phyloP scores from a whole-genome alignment of 64 coral and sea anemone genomes.

The Actinia tenebrosa region DNA sequence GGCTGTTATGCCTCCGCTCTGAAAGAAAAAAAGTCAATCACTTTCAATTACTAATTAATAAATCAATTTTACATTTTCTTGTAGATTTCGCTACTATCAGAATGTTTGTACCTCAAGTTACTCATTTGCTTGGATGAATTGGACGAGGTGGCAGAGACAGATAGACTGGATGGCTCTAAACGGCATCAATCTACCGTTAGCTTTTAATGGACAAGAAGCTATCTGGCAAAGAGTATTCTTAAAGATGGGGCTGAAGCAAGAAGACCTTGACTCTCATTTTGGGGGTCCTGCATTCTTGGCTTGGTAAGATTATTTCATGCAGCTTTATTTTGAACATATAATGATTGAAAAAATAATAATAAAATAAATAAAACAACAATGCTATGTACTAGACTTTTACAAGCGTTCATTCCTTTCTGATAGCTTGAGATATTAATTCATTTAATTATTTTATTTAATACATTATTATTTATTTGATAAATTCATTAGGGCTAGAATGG shows the following conservation, averaged over 20 bases:
- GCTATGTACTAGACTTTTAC: too few relatives aligned
- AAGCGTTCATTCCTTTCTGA: too few relatives aligned
- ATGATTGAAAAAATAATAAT: too few relatives aligned
- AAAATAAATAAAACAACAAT: too few relatives aligned
- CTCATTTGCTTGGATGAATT: conserved; percentile 96
- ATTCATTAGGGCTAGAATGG: conserved; percentile 75
- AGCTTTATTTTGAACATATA: background rate
- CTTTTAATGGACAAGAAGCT: conserved; percentile 91
- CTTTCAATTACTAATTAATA: too few relatives aligned
- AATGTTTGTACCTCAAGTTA: conserved; percentile 95
- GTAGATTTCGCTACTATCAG: conserved; percentile 89
- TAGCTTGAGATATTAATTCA: too few relatives aligned
- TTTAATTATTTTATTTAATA: too few relatives aligned
- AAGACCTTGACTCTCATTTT: conserved; percentile 84
- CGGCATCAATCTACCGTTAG: conserved; percentile 84
- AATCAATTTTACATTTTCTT: background rate
- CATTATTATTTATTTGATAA: too few relatives aligned
- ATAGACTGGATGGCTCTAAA: conserved; percentile 97
- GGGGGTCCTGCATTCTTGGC: conserved; percentile 90
- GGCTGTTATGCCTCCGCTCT: too few relatives aligned
- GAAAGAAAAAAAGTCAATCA: too few relatives aligned
- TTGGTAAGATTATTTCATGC: conserved; percentile 37
- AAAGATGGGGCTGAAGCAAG: conserved; percentile 67
- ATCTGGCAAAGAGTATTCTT: conserved; percentile 88
- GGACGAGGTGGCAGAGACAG: conserved; percentile 89